These are phyloP conservation scores for Metellina segmentata DNA, from an alignment of 2,888 invertebrate genomes.

Conservation along the genomic window DNA sequence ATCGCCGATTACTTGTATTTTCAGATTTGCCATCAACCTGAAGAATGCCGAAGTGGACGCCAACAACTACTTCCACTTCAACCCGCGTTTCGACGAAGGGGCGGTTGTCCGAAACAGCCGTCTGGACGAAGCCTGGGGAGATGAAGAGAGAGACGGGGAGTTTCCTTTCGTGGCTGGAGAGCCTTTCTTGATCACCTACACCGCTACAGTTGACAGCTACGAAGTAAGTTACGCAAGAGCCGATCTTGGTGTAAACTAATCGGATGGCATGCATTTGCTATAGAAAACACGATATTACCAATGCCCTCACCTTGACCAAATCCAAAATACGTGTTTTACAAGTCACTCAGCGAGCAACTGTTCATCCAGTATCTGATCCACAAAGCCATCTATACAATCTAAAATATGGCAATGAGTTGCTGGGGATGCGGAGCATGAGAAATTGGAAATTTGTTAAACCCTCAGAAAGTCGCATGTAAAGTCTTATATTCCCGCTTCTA, in stretches of 20 bases:
- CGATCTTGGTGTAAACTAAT: background rate
- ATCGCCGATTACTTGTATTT: background rate
- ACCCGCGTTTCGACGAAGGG: constrained; percentile 73
- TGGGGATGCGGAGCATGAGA: too few species aligned
- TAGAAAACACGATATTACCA: too few species aligned
- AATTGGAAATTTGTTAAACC: too few species aligned
- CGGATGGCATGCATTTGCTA: too few species aligned
- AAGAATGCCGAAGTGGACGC: constrained; percentile 69
- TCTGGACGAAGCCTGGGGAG: constrained; percentile 72
- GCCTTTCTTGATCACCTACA: constrained; percentile 65
- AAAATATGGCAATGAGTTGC: too few species aligned
- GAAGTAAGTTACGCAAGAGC: constrained; percentile 44
- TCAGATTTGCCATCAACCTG: constrained; percentile 72
- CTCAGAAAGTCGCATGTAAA: too few species aligned
- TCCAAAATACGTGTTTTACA: too few species aligned
- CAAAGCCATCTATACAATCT: too few species aligned
- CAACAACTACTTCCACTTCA: constrained; percentile 72
- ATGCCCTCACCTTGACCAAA: too few species aligned
- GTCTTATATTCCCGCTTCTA: too few species aligned
- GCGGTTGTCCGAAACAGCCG: constrained; percentile 67
- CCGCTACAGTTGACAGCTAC: constrained; percentile 46
- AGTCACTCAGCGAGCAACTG: too few species aligned
- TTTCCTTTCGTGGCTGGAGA: constrained; percentile 59
- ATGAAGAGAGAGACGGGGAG: constrained; percentile 74
- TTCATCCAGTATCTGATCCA: too few species aligned